A percentile compares a stretch with the other conserved stretches of the same genome.
Conservation (phyloP, 2,113 vertebrate genomes). For the Entelurus aequoreus region DNA sequence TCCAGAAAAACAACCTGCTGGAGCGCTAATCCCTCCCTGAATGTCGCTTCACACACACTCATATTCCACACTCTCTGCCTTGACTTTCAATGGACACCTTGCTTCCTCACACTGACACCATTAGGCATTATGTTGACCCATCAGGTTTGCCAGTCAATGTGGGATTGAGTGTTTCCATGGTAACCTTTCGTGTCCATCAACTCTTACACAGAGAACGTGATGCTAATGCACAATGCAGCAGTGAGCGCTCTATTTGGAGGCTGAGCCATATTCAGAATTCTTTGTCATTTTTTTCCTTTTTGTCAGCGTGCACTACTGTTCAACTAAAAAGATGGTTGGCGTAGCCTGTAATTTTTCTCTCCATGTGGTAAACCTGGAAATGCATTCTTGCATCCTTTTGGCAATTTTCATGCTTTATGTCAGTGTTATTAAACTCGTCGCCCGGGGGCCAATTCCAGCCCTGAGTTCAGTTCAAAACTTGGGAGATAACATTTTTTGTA, state of each 20-base stretch:
- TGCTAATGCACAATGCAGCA: constrained; percentile 28
- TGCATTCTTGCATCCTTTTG: constrained; percentile 2
- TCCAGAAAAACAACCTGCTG: constrained; percentile 56
- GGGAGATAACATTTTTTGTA: too few relatives aligned
- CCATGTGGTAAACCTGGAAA: constrained; percentile 6
- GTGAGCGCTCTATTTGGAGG: constrained; percentile 9
- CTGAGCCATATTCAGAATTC: constrained; percentile 9
- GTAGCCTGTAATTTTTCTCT: background rate
- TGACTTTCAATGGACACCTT: constrained; percentile 50
- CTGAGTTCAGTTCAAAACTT: too few relatives aligned
- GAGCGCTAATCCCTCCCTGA: constrained; percentile 56
- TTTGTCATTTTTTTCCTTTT: background rate
- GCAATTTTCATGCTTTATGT: background rate
- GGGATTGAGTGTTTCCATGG: constrained; percentile 46
- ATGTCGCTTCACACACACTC: constrained; percentile 40
- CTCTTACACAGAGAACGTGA: constrained; percentile 33
- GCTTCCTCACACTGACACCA: constrained; percentile 44
- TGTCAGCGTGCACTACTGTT: background rate
- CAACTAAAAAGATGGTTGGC: constrained; percentile 6
- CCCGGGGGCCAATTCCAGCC: too few relatives aligned
- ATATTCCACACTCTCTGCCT: constrained; percentile 47
- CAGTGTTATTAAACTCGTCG: too few relatives aligned
- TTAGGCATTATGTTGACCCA: constrained; percentile 50
- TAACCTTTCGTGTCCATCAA: constrained; percentile 49
- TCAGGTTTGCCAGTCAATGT: constrained; percentile 33